These are phyloP conservation scores for Propithecus perrieri DNA, from an alignment of 2,797 vertebrate genomes.

Conservation along the genomic window DNA sequence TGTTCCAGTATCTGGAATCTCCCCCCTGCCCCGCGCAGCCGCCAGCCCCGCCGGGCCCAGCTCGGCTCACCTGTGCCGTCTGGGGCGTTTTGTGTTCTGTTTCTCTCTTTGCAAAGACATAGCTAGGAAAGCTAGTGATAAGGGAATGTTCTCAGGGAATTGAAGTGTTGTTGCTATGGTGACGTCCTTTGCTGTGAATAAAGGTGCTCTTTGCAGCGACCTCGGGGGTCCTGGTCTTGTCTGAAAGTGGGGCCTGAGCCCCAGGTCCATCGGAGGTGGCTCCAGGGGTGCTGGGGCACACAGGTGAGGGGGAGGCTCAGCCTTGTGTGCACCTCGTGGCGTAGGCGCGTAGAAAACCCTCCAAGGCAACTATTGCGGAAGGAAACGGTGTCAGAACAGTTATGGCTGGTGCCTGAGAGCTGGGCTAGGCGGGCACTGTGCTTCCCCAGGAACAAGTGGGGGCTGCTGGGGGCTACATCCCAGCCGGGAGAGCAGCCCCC, in stretches of 20 bases:
- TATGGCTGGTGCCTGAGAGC: not conserved
- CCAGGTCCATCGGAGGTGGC: not conserved
- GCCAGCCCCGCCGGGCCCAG: not conserved
- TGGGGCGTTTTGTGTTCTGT: not conserved
- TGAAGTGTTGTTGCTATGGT: slow-evolving; percentile 89
- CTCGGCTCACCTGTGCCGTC: not conserved
- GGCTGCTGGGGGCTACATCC: not conserved
- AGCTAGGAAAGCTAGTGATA: slow-evolving; percentile 77
- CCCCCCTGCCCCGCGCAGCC: slow-evolving; percentile 61
- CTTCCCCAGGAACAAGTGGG: too few relatives aligned
- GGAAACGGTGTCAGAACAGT: not conserved
- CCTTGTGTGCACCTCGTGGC: fast-evolving
- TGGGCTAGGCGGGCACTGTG: too few relatives aligned
- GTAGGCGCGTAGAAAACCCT: not conserved
- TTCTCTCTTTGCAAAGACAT: slow-evolving; percentile 73
- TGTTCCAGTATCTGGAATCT: slow-evolving; percentile 95
- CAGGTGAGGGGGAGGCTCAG: not conserved
- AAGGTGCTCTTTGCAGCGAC: slow-evolving; percentile 91
- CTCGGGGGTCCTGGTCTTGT: slow-evolving; percentile 36
- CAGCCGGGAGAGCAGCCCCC: too few relatives aligned
- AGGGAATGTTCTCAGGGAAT: slow-evolving; percentile 94
- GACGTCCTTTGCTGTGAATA: slow-evolving; percentile 89
- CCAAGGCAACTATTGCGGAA: not conserved
- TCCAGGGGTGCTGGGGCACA: fast-evolving
- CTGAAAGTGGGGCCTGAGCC: not conserved